phyloP scores from a whole-genome alignment of 1,140 invertebrate species.

The Drosophila sulfurigaster region DNA sequence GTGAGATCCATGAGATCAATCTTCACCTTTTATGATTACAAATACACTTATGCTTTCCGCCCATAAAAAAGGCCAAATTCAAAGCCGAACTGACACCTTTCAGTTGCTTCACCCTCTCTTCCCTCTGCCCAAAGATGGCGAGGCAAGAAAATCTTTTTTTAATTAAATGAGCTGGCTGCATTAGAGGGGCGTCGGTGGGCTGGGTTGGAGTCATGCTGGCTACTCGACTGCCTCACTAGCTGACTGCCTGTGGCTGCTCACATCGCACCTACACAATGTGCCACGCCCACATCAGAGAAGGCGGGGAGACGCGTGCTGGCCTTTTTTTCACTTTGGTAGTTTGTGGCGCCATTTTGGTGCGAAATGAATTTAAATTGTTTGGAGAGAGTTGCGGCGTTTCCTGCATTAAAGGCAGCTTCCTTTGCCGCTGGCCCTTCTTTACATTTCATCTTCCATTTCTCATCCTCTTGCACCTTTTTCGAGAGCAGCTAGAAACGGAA shows the following conservation, averaged over 20 bases:
- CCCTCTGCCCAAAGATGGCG: conserved; percentile 13
- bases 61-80: not conserved
- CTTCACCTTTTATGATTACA: not conserved
- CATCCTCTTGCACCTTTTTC: conserved; percentile 44
- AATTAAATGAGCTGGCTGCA: conserved; percentile 76
- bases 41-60: conserved; percentile 20
- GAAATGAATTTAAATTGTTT: conserved; percentile 84
- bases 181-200: conserved; percentile 37
- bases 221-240: conserved; percentile 14
- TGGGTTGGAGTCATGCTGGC: conserved; percentile 56
- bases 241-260: conserved; percentile 51
- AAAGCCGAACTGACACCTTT: conserved; percentile 10
- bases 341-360: conserved; percentile 77
- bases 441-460: conserved; percentile 1
- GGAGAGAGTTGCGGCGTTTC: conserved; percentile 54
- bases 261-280: conserved; percentile 62
- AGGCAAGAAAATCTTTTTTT: conserved; percentile 72
- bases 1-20: conserved; percentile 6
- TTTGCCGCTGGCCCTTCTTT: conserved; percentile 36
- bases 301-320: conserved; percentile 29
- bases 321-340: conserved; percentile 66
- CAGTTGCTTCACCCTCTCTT: not conserved
- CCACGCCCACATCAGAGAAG: conserved; percentile 21
- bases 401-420: conserved; percentile 75
- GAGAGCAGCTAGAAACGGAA: conserved; percentile 61